Evolutionary conservation across 1,140 invertebrate genomes (phyloP).

Genomic region (Lepidurus packardi): DNA sequence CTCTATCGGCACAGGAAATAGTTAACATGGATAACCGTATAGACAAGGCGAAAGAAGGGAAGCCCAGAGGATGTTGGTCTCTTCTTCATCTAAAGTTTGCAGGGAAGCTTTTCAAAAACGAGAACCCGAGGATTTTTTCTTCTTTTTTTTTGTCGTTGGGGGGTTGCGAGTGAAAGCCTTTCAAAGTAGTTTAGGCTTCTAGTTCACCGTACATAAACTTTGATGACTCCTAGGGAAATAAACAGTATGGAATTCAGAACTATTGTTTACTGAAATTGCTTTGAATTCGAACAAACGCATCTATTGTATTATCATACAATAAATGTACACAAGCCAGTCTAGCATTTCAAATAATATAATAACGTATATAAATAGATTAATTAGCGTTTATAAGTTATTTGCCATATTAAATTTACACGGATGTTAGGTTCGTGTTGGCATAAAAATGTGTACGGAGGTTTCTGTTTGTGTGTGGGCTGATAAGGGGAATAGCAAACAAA

Average conservation of each 20-base stretch:
- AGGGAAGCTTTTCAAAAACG: constrained; percentile 14
- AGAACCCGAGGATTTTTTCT: neutral
- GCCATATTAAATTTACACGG: too few species aligned
- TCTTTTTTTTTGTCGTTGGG: neutral
- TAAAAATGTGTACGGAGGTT: neutral
- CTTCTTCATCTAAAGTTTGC: neutral
- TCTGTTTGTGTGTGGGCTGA: neutral
- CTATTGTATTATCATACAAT: too few species aligned
- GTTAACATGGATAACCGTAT: neutral
- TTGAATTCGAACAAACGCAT: too few species aligned
- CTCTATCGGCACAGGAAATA: neutral
- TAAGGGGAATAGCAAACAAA: neutral
- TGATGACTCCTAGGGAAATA: neutral
- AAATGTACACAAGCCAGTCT: too few species aligned
- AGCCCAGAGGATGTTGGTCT: neutral
- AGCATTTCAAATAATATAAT: too few species aligned
- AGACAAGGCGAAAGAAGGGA: neutral
- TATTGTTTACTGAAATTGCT: too few species aligned
- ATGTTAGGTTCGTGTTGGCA: neutral
- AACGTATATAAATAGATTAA: too few species aligned
- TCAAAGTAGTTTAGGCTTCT: neutral
- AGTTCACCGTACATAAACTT: neutral
- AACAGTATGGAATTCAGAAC: neutral
- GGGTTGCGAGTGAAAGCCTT: constrained; percentile 5
- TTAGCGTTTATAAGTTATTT: too few species aligned